These are phyloP conservation scores for Sympetrum striolatum DNA, from an alignment of 2,888 invertebrate genomes.

Conservation along the genomic window DNA sequence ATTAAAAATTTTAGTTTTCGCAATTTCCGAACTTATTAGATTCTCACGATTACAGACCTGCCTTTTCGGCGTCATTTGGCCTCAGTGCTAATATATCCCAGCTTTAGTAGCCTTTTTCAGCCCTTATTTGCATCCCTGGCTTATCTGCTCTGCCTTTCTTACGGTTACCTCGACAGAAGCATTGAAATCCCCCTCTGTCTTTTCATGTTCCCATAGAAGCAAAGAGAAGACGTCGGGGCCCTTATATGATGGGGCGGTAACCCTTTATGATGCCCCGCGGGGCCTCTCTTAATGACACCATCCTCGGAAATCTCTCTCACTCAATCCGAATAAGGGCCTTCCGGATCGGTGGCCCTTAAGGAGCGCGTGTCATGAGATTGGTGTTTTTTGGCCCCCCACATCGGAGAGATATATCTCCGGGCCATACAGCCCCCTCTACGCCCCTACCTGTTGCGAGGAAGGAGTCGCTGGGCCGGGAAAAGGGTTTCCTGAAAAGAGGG, in stretches of 20 bases:
- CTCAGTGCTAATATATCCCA: too few relatives aligned
- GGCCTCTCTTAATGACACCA: conserved; percentile 26
- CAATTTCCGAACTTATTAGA: too few relatives aligned
- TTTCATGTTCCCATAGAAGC: background rate
- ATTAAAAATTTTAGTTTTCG: too few relatives aligned
- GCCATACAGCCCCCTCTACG: background rate
- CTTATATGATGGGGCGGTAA: background rate
- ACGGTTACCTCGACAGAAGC: background rate
- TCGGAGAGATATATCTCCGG: background rate
- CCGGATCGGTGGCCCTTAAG: conserved; percentile 9
- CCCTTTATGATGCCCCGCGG: conserved; percentile 19
- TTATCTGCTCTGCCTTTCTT: background rate
- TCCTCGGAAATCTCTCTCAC: background rate
- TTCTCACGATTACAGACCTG: too few relatives aligned
- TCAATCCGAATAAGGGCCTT: conserved; percentile 1
- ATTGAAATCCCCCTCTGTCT: background rate
- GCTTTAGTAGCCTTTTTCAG: too few relatives aligned
- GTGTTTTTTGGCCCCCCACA: background rate
- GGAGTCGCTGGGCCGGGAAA: background rate
- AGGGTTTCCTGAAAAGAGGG: background rate
- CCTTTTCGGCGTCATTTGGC: too few relatives aligned
- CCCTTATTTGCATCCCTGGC: too few relatives aligned
- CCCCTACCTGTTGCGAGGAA: conserved; percentile 16
- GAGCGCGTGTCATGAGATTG: background rate
- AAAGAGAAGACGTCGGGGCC: background rate